These are phyloP conservation scores for Sphecodes monilicornis DNA, from an alignment of 2,888 invertebrate species.

Conservation along the genomic window DNA sequence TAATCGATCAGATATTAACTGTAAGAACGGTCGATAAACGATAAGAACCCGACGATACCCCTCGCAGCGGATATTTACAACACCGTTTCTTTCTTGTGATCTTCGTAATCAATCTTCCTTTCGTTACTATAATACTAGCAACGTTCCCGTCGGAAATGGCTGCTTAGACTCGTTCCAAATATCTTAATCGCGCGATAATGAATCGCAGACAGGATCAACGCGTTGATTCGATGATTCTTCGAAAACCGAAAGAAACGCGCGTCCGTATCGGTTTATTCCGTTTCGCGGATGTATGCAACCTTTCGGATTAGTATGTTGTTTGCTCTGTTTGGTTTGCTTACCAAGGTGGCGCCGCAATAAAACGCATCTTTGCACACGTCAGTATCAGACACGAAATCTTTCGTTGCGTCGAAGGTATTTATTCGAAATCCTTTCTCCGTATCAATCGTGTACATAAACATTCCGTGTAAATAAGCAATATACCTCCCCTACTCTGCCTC, in stretches of 20 bases:
- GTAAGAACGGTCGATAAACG: conserved; percentile 30
- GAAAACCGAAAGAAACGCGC: background rate
- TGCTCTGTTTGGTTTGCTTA: conserved; percentile 63
- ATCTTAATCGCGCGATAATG: background rate
- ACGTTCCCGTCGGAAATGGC: background rate
- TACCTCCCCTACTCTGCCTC: conserved; percentile 43
- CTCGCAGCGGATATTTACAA: conserved; percentile 4
- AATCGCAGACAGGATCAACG: background rate
- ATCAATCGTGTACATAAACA: conserved; percentile 59
- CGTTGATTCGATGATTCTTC: background rate
- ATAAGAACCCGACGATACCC: conserved; percentile 18
- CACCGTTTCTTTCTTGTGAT: background rate
- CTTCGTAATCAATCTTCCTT: conserved; percentile 12
- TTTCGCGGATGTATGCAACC: background rate
- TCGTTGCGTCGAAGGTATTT: conserved; percentile 40
- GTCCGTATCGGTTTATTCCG: background rate
- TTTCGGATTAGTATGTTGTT: conserved; percentile 53
- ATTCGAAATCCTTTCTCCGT: conserved; percentile 58
- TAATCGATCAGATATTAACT: conserved; percentile 15
- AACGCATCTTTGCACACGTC: conserved; percentile 18
- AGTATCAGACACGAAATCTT: conserved; percentile 67
- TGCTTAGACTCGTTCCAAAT: background rate
- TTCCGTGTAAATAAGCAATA: conserved; percentile 47
- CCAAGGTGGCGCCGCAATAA: conserved; percentile 60
- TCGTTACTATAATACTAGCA: background rate